Evolutionary conservation across 92 coral and sea anemone species (phyloP).

Genomic region (Palythoa caribaeorum): DNA sequence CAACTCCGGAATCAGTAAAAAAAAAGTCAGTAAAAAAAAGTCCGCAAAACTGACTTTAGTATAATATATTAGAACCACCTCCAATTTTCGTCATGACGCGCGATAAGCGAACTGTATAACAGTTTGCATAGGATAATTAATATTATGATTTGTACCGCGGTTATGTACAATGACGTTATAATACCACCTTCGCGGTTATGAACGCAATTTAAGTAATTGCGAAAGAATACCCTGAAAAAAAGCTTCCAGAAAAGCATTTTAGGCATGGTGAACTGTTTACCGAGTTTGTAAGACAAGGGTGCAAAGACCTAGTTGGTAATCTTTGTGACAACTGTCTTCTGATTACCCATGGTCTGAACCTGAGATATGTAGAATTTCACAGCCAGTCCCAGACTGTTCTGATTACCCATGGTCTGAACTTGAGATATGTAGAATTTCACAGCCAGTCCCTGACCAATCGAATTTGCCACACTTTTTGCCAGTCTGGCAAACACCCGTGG

Average conservation of each 20-base stretch:
- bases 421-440: slow-evolving; percentile 44
- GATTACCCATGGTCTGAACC: slow-evolving; percentile 29
- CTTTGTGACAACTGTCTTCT: slow-evolving; percentile 44
- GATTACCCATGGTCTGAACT: slow-evolving; percentile 25
- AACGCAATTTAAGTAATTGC: too few species aligned
- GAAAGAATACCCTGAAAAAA: too few species aligned
- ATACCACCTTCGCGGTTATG: too few species aligned
- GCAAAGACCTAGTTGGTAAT: slow-evolving; percentile 31
- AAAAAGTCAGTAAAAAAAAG: too few species aligned
- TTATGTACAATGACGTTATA: too few species aligned
- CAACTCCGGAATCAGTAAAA: too few species aligned
- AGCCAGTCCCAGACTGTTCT: slow-evolving; percentile 45
- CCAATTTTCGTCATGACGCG: too few species aligned
- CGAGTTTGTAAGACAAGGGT: slow-evolving; percentile 46
- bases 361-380: slow-evolving; percentile 43
- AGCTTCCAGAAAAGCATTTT: slow-evolving; percentile 25
- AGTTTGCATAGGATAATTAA: too few species aligned
- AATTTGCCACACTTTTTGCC: slow-evolving; percentile 30
- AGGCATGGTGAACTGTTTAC: slow-evolving; percentile 52
- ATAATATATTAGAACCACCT: too few species aligned
- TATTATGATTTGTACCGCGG: too few species aligned
- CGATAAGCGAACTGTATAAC: too few species aligned
- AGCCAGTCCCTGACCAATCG: slow-evolving; percentile 49
- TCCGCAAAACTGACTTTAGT: too few species aligned
- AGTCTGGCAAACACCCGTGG: slow-evolving; percentile 29